A percentile compares a stretch with the other conserved stretches of the same genome.
Conservation (phyloP, 2,797 vertebrate species). For the Chromobotia macracanthus region DNA sequence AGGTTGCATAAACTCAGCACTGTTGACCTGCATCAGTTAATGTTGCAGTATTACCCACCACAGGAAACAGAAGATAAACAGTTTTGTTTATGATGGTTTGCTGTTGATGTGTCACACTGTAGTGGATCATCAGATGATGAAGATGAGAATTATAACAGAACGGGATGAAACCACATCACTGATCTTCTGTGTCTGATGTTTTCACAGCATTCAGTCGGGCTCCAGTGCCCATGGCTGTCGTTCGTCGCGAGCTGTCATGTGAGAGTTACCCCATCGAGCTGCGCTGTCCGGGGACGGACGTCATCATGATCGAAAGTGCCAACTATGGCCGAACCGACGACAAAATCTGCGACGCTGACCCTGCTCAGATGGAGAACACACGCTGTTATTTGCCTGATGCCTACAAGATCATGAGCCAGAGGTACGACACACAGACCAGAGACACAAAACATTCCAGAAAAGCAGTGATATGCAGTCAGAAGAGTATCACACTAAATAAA, state of each 20-base stretch:
- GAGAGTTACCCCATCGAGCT: constrained; percentile 98
- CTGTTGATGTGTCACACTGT: too few species aligned
- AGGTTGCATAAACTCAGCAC: too few species aligned
- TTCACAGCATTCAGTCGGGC: constrained; percentile 52
- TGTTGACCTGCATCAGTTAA: too few species aligned
- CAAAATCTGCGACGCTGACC: constrained; percentile 98
- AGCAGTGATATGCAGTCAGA: neutral
- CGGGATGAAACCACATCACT: too few species aligned
- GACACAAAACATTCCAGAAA: neutral
- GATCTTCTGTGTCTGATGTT: neutral
- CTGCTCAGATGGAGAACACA: constrained; percentile 98
- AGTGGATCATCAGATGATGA: too few species aligned
- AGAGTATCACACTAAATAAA: neutral
- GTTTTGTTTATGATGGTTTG: too few species aligned
- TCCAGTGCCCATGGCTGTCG: constrained; percentile 86
- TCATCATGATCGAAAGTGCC: constrained; percentile 99
- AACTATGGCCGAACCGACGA: constrained; percentile 98
- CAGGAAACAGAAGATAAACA: too few species aligned
- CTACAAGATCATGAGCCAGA: constrained; percentile 93
- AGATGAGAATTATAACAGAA: too few species aligned
- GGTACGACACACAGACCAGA: constrained; percentile 30
- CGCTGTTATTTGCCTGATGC: constrained; percentile 97
- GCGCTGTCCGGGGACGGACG: constrained; percentile 96
- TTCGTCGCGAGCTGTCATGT: constrained; percentile 95
- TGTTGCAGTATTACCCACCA: too few species aligned